Conservation (phyloP, 2,797 vertebrate species). For the Fundulus diaphanus region DNA sequence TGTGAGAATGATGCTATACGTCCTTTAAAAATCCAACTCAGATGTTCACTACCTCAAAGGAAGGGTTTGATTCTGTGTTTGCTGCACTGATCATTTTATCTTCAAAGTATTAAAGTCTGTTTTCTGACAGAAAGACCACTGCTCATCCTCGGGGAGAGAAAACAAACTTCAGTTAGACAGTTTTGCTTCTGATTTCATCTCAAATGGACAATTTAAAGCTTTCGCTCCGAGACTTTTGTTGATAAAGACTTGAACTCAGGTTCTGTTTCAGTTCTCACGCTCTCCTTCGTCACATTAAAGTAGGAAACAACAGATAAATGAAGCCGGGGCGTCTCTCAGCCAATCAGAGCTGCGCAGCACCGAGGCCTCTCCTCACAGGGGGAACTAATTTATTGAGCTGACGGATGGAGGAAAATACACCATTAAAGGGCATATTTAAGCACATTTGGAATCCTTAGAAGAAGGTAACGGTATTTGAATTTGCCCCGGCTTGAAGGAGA, state of each 20-base stretch:
- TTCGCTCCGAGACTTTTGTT: not conserved
- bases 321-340: conserved; percentile 28
- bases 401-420: conserved; percentile 59
- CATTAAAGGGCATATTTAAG: conserved; percentile 79
- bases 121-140: not conserved
- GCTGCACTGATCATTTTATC: not conserved
- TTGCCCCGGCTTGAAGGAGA: conserved; percentile 79
- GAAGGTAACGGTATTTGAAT: conserved; percentile 76
- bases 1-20: not conserved
- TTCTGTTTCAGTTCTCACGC: not conserved
- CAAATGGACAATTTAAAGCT: not conserved
- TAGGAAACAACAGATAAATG: conserved; percentile 50
- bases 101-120: not conserved
- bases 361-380: conserved; percentile 48
- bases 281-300: conserved; percentile 20
- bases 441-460: conserved; percentile 72
- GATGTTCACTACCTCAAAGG: not conserved
- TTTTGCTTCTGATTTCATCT: not conserved
- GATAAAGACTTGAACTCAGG: conserved; percentile 1
- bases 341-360: conserved; percentile 41
- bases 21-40: not conserved
- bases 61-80: not conserved
- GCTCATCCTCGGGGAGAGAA: not conserved
- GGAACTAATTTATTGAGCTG: conserved; percentile 70
- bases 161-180: not conserved